phyloP scores from a whole-genome alignment of 2,113 vertebrate species.

The Mesitornis unicolor region DNA sequence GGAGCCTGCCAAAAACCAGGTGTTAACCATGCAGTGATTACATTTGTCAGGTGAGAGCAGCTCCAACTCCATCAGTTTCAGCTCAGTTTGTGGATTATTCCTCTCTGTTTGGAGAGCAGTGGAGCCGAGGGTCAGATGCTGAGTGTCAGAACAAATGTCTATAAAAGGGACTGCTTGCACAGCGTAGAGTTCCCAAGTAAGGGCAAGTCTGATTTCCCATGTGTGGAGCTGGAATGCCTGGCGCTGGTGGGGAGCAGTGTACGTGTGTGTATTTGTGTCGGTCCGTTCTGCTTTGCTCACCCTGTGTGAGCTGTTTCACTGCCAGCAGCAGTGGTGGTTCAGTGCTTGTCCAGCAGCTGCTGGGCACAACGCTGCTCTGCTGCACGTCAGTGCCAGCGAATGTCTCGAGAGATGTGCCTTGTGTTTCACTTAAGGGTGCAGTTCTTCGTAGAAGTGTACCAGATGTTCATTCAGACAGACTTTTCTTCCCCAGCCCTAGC shows the following conservation, averaged over 20 bases:
- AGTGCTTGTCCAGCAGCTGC: background rate
- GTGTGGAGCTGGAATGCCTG: background rate
- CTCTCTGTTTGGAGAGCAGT: background rate
- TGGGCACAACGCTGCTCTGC: background rate
- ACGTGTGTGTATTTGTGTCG: background rate
- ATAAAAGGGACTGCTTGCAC: background rate
- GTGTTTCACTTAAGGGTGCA: background rate
- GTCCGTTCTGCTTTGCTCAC: background rate
- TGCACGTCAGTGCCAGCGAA: background rate
- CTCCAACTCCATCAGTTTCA: background rate
- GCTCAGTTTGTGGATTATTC: background rate
- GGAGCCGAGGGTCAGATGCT: background rate
- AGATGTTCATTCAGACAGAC: background rate
- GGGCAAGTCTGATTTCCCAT: background rate
- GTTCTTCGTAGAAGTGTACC: background rate
- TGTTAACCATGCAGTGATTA: fast-evolving
- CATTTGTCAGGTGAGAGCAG: background rate
- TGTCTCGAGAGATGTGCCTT: background rate
- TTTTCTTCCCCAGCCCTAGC: background rate
- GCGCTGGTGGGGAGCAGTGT: background rate
- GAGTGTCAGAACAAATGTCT: background rate
- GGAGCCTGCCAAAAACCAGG: background rate
- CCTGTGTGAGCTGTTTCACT: background rate
- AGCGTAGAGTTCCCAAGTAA: background rate
- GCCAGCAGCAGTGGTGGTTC: background rate